Percentiles rank a stretch among this genome's conserved stretches.
Evolutionary conservation across 2,888 invertebrate genomes (phyloP).

Genomic region (Ceriagrion tenellum): DNA sequence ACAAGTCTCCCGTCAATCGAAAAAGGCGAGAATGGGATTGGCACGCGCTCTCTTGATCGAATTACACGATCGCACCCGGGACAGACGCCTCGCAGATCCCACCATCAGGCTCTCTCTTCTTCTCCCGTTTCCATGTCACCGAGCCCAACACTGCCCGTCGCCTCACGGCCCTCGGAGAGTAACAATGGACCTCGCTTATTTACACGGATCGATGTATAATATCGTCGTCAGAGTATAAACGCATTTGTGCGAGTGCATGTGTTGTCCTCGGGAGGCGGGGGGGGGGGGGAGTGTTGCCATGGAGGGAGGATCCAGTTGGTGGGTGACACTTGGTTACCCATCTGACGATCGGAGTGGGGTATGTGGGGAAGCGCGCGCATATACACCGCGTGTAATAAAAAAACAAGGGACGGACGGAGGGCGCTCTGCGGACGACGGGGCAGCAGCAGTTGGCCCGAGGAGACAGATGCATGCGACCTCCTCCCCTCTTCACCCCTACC

Average conservation of each 20-base stretch:
- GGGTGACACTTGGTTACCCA: neutral
- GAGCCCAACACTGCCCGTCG: neutral
- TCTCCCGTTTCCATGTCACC: neutral
- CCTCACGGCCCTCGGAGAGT: neutral
- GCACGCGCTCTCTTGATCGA: conserved; percentile 24
- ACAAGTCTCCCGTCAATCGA: neutral
- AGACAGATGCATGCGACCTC: neutral
- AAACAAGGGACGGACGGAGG: neutral
- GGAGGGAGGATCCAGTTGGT: neutral
- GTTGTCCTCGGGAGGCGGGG: neutral
- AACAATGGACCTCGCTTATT: conserved; percentile 14
- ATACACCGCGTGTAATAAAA: neutral
- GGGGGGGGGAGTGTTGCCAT: neutral
- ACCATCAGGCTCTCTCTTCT: neutral
- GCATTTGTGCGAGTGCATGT: conserved; percentile 13
- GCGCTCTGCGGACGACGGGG: neutral
- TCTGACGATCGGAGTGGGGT: neutral
- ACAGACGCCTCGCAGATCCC: neutral
- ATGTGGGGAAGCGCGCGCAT: neutral
- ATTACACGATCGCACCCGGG: neutral
- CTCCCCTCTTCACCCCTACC: neutral
- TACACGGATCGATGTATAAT: conserved; percentile 32
- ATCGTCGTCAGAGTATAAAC: conserved; percentile 20
- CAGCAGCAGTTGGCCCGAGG: conserved; percentile 24
- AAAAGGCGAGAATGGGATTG: neutral